Base-by-base conservation (phyloP, 2,888 invertebrate genomes). In the Melieria crassipennis region DNA sequence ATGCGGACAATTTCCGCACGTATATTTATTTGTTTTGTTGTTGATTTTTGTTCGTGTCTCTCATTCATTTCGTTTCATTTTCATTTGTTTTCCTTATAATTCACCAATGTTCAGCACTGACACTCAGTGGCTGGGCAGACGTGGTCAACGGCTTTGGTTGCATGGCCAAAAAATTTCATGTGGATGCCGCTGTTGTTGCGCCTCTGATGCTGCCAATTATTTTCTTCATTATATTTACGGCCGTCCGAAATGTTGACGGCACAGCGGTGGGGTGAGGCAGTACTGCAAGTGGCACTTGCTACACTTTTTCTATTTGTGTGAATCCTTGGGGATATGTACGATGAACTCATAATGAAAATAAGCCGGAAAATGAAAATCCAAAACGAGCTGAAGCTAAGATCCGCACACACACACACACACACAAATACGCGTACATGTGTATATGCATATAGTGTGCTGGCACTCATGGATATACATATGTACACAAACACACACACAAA, bases 401-500 rank as follows among this genome's bases (percentile, higher is more conserved):
- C n/a, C 7, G 5, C 16, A 60, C 50, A 7, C 7, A 13, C 10
- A 67, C 58, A 67, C 58, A 57, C 5, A n/a, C 57, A 66, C n/a
- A 64, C 30, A 52, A 1, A 30, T 5, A 47, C 55, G n/a, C 16
- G 4, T 7, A n/a, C 48, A 50, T 50, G 11, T 50, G 11, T 50
- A 63, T 2, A 30, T 9, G 52, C 5, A 52, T n/a, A 11, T 4
- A 11, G 13, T 52, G 52, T 52, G 9, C 50, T 52, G 1, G 52
- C 10, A 52, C 52, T 6, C 52, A 7, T 52, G 7, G 6, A 16
- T 16, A 16, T 30, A 62, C 58, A 64, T 7, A 45, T 9, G 63
- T 42, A 65, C 57, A 70, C 55, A 50, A 13, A 6, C 48, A 58
- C 66, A 67, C 46, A 58, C 45, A 56, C 9, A 52, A 52, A 69